These are phyloP conservation scores for Etheostoma nigrum DNA, from an alignment of 2,797 vertebrate genomes.

Conservation along the genomic window DNA sequence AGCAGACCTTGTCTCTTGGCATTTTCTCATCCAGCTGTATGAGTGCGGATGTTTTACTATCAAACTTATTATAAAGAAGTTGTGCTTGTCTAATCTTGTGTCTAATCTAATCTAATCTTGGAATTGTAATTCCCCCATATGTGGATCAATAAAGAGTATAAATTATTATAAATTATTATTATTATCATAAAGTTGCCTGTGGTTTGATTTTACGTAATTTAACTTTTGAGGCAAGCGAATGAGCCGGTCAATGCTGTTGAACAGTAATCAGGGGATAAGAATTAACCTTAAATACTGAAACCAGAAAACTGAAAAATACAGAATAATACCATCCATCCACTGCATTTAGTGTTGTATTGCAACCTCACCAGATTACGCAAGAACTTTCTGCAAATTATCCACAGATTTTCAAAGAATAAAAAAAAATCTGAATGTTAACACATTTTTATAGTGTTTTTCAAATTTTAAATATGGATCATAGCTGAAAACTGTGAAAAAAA, in stretches of 20 bases:
- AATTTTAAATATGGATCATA: too few relatives aligned
- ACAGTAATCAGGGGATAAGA: conserved; percentile 39
- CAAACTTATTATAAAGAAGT: neutral
- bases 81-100: neutral
- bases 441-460: too few relatives aligned
- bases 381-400: too few relatives aligned
- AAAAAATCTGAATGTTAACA: too few relatives aligned
- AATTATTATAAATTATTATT: too few relatives aligned
- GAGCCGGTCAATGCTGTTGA: conserved; percentile 13
- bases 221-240: neutral
- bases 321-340: too few relatives aligned
- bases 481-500: too few relatives aligned
- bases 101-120: neutral
- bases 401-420: too few relatives aligned
- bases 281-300: conserved; percentile 53
- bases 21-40: conserved; percentile 22
- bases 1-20: conserved; percentile 21
- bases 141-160: too few relatives aligned
- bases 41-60: neutral
- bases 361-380: too few relatives aligned
- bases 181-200: neutral
- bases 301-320: neutral
- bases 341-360: too few relatives aligned
- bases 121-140: too few relatives aligned
- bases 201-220: neutral